Conservation (phyloP, 64 coral and sea anemone genomes). For the Montipora capricornis region DNA sequence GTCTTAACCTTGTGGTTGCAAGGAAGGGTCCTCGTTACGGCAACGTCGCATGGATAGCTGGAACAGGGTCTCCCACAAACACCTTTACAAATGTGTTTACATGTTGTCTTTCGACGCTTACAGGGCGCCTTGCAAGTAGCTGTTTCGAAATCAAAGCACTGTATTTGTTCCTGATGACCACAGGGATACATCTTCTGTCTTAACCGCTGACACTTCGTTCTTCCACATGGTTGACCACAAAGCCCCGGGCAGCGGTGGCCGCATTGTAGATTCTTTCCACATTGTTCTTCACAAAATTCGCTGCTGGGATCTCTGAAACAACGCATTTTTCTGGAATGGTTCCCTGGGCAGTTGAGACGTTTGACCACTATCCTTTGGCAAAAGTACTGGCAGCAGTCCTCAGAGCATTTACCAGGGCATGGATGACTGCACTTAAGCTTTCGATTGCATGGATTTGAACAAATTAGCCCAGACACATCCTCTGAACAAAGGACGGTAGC, state of each 20-base stretch:
- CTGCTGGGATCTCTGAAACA: slow-evolving; percentile 23
- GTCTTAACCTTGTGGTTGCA: slow-evolving; percentile 60
- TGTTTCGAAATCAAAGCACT: background rate
- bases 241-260: slow-evolving; percentile 35
- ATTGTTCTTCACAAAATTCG: slow-evolving; percentile 36
- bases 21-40: slow-evolving; percentile 4
- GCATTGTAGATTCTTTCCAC: slow-evolving; percentile 4
- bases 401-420: slow-evolving; percentile 50
- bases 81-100: slow-evolving; percentile 1
- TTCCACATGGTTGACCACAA: slow-evolving; percentile 35
- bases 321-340: slow-evolving; percentile 3
- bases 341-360: slow-evolving; percentile 24
- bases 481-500: slow-evolving; percentile 1
- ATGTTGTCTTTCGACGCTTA: background rate
- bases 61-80: slow-evolving; percentile 36
- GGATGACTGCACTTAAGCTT: slow-evolving; percentile 2
- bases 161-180: background rate
- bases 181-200: slow-evolving; percentile 37
- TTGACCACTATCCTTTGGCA: slow-evolving; percentile 10
- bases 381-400: background rate
- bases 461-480: slow-evolving; percentile 11
- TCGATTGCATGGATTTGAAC: background rate
- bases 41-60: slow-evolving; percentile 26
- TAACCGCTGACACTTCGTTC: slow-evolving; percentile 37
- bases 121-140: slow-evolving; percentile 4